Percentiles rank a stretch among this genome's conserved stretches.
Conservation (phyloP, 2,797 vertebrate genomes). For the Jordanella pulchra region DNA sequence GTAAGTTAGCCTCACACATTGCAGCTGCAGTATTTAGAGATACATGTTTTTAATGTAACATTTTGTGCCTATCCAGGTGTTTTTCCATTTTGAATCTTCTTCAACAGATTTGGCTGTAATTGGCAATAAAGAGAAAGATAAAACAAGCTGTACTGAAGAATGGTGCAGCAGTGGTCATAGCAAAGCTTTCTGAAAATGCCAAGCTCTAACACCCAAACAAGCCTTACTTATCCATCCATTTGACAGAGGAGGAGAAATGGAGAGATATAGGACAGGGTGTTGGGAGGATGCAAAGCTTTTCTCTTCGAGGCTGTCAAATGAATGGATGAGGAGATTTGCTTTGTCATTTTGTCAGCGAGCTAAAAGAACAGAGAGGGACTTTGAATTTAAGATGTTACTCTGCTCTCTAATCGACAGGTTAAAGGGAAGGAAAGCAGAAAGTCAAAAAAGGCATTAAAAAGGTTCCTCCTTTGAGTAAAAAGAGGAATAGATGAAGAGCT, state of each 20-base stretch:
- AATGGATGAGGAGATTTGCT: constrained; percentile 66
- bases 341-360: constrained; percentile 63
- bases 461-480: constrained; percentile 29
- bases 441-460: constrained; percentile 45
- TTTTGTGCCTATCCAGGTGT: constrained; percentile 19
- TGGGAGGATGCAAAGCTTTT: constrained; percentile 33
- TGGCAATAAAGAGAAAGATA: constrained; percentile 28
- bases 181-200: constrained; percentile 43
- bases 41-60: constrained; percentile 24
- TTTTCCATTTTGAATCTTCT: constrained; percentile 27
- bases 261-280: constrained; percentile 16
- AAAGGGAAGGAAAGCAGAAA: constrained; percentile 23
- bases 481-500: constrained; percentile 26
- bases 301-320: constrained; percentile 58
- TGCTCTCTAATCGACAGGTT: constrained; percentile 42
- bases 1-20: constrained; percentile 80
- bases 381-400: constrained; percentile 61
- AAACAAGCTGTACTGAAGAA: not conserved
- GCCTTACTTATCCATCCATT: constrained; percentile 43
- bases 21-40: constrained; percentile 20
- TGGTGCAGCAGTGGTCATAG: constrained; percentile 12
- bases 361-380: constrained; percentile 41
- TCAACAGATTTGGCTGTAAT: constrained; percentile 20
- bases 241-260: constrained; percentile 45
- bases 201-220: constrained; percentile 42